Evolutionary conservation across 2,113 vertebrate species (phyloP), one percentile per base, ranked within the genome.

Genomic region (Haemorhous mexicanus): DNA sequence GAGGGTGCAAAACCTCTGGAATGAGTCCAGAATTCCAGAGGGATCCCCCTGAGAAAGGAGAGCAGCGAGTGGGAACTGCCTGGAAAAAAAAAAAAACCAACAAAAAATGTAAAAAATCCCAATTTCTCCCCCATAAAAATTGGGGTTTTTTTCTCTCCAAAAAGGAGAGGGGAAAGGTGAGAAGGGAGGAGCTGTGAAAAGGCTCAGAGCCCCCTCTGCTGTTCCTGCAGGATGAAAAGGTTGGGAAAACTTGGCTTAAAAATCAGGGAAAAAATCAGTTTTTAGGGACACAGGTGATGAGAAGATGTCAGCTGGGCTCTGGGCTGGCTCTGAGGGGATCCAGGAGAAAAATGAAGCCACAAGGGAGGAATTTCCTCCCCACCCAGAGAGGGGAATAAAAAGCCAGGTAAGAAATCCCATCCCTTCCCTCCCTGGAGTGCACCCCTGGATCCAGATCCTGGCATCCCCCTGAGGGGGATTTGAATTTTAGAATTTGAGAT

Each of bases 1-100:
- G 94, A 96, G 94, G 92, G 63, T 22, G 58, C 77, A 75, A 59
- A 79, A 24, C 73, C 89, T 84, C 90, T 64, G 10, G 26, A 32
- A 94, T 92, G 44, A 94, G 90, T 47, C 15, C 87, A 89, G 82
- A 96, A 49, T 49, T 49, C 47, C 89, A 89, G 78, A 96, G 94
- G 87, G 33, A 95, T 87, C 62, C 61, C 91, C 89, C 84, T 72
- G 92, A 90, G 93, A 50, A 81, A 92, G 79, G 92, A 91, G 92
- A 93, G 88, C 82, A 85, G 94, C 6, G 6, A 90, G 90, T 66
- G 28, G 32, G 41, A 80, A 50, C 26, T 27, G 90, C 74, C 87
- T 49, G 87, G 3, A 16, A 19, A 24, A 10, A 24, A 15, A 47
- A 32, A 11, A 24, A 5, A 20, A 49, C 6, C 6, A 24, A 16